These are phyloP conservation scores for Gavia stellata DNA, from an alignment of 2,113 vertebrate species.

Conservation along the genomic window DNA sequence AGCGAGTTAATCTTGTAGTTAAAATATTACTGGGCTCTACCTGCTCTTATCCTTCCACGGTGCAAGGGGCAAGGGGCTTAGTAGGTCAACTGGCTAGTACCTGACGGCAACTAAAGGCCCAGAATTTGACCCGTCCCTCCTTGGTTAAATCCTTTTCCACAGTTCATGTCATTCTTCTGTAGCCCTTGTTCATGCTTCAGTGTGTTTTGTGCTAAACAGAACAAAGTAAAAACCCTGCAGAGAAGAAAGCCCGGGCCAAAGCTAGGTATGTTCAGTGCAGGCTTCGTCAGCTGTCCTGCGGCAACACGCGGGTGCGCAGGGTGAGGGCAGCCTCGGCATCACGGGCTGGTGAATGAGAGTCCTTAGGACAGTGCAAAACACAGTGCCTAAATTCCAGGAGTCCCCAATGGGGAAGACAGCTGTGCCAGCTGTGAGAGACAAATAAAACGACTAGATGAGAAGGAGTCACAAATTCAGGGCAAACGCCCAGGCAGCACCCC, in stretches of 20 bases:
- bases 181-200: neutral
- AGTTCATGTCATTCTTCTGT: neutral
- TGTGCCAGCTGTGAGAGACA: neutral
- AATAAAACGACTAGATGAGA: neutral
- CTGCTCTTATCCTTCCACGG: slow-evolving; percentile 44
- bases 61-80: slow-evolving; percentile 61
- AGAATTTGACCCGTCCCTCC: slow-evolving; percentile 15
- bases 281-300: neutral
- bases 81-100: slow-evolving; percentile 45
- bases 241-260: neutral
- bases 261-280: neutral
- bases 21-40: slow-evolving; percentile 60
- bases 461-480: neutral
- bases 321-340: neutral
- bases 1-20: slow-evolving; percentile 50
- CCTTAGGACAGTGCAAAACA: neutral
- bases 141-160: slow-evolving; percentile 7
- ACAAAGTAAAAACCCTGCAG: neutral
- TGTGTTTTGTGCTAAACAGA: slow-evolving; percentile 1
- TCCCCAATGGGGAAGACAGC: neutral
- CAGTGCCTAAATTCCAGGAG: neutral
- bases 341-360: neutral
- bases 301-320: neutral
- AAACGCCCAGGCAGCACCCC: neutral
- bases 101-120: slow-evolving; percentile 21